phyloP scores from a whole-genome alignment of 2,888 invertebrate species.

The Stenolophus ochropezus region DNA sequence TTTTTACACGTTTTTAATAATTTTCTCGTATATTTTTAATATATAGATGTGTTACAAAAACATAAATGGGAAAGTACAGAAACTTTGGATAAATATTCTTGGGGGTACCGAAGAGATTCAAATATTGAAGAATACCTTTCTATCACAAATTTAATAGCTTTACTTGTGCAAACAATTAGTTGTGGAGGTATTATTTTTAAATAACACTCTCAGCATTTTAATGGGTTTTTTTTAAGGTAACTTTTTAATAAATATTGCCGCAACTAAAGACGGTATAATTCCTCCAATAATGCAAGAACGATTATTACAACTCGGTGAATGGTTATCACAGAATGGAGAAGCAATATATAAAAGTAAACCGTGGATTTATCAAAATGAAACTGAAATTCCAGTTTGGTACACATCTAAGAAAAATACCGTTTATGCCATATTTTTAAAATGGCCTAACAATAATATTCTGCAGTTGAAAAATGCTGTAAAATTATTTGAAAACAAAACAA shows the following conservation, averaged over 20 bases:
- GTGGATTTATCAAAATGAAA: constrained; percentile 89
- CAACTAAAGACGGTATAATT: constrained; percentile 92
- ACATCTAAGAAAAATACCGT: constrained; percentile 73
- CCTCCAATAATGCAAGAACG: constrained; percentile 91
- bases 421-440: constrained; percentile 81
- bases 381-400: constrained; percentile 84
- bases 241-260: constrained; percentile 90
- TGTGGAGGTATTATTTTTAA: constrained; percentile 81
- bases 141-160: constrained; percentile 80
- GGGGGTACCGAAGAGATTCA: constrained; percentile 89
- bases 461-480: constrained; percentile 72
- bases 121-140: constrained; percentile 80
- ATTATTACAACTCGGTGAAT: constrained; percentile 83
- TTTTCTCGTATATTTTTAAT: not conserved
- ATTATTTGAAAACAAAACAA: constrained; percentile 62
- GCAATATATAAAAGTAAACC: constrained; percentile 88
- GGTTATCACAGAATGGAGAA: constrained; percentile 88
- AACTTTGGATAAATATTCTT: constrained; percentile 90
- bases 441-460: constrained; percentile 79
- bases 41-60: constrained; percentile 76
- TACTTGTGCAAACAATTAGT: constrained; percentile 86
- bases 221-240: constrained; percentile 76
- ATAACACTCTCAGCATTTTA: not conserved
- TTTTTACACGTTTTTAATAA: not conserved
- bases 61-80: constrained; percentile 98